phyloP scores from a whole-genome alignment of 2,888 invertebrate species.

The Mantis religiosa region DNA sequence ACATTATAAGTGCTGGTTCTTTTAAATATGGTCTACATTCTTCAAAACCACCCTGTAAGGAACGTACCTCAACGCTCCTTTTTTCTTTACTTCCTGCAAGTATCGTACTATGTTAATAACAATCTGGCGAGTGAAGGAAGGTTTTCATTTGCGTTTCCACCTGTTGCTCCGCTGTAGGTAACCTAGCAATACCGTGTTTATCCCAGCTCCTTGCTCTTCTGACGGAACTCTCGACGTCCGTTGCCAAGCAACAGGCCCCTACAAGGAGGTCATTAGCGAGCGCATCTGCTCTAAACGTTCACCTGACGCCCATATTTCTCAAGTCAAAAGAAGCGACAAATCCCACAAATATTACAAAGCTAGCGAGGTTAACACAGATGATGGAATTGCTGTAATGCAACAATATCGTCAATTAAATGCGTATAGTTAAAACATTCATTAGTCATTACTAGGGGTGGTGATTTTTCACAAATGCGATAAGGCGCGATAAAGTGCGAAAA shows the following conservation, averaged over 20 bases:
- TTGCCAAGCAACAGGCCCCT: not conserved
- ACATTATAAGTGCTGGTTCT: no score
- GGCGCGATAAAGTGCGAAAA: no score
- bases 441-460: no score
- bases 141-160: not conserved
- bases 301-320: not conserved
- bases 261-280: not conserved
- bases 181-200: not conserved
- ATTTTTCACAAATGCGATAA: no score
- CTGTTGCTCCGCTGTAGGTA: not conserved
- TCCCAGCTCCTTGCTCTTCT: not conserved
- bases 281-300: not conserved
- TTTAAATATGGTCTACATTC: no score
- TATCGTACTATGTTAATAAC: not conserved
- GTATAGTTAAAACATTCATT: no score
- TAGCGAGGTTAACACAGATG: not conserved
- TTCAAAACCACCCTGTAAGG: no score
- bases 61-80: not conserved
- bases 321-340: not conserved
- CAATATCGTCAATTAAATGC: no score
- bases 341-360: not conserved
- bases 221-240: not conserved
- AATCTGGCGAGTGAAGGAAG: not conserved
- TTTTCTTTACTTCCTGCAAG: not conserved
- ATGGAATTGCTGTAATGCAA: no score